Base-by-base conservation (phyloP, 1,140 invertebrate genomes). In the Zaprionus ghesquierei region DNA sequence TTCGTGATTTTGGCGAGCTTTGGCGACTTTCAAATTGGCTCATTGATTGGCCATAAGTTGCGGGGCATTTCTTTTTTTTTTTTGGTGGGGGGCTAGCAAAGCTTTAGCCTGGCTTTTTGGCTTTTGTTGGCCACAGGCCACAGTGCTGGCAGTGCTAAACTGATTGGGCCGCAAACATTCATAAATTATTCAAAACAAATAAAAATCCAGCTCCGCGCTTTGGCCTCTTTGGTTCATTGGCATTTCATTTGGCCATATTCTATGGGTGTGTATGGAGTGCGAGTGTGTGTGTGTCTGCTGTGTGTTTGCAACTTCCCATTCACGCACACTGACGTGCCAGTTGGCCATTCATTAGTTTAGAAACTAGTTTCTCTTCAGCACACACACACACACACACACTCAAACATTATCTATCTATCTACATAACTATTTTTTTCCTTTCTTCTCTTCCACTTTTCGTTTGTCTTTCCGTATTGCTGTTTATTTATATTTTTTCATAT, bases 171-270 rank as follows among this genome's bases (percentile, higher is more conserved):
- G 68, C 76, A 76, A 82, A 76, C 70, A 81, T 85, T 87, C 79
- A 87, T 87, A 89, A 82, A 77, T 89, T 82, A 87, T 87, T 82
- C 84, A 82, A 86, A 76, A 73, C 56, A 73, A 74, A 74, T 65
- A 69, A 65, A 65, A 79, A 58, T 76, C 55, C 53, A 81, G 50
- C 49, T 46, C 18, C 18, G 41, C 41, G 41, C 68, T 82, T 87
- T 71, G 82, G 82, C 82, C 82, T 89, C 82, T 89, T 77, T 87
- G 82, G 82, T 87, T 87, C 82, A 87, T 87, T 87, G 82, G 82
- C 82, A 87, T 86, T 86, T 87, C 75, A 69, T 89, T 79, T 61
- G 33, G 82, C 70, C 70, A 81, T 76, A 87, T 69, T 59, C 75
- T 51, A 31, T 53, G 29, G 46, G 50, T 50, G 31, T 53, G 18